Percentiles rank a stretch among this genome's conserved stretches.
Evolutionary conservation across 2,888 invertebrate genomes (phyloP).

Genomic region (Ferdinandea cuprea): DNA sequence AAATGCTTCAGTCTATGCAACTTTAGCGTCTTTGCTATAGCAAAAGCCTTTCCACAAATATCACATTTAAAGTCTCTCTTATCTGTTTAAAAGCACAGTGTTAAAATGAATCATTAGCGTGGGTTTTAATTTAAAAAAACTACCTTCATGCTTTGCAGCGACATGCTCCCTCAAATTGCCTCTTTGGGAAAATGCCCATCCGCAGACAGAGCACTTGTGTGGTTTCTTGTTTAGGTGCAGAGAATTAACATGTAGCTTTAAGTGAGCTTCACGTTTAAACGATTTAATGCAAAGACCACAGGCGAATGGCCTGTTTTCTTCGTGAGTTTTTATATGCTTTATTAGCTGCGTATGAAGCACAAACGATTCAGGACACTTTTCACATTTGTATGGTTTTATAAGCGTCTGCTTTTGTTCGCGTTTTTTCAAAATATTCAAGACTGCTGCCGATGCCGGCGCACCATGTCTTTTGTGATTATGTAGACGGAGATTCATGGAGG

Average conservation of each 20-base stretch:
- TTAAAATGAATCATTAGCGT: neutral
- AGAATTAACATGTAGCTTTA: constrained; percentile 42
- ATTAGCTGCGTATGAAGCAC: constrained; percentile 48
- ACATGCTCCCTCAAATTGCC: constrained; percentile 45
- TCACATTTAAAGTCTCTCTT: constrained; percentile 45
- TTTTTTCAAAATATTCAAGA: constrained; percentile 31
- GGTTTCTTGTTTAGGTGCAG: constrained; percentile 54
- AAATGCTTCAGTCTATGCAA: constrained; percentile 36
- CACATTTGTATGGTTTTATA: constrained; percentile 51
- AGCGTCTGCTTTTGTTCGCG: neutral
- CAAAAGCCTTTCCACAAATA: constrained; percentile 35
- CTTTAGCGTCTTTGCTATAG: constrained; percentile 30
- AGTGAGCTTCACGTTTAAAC: constrained; percentile 54
- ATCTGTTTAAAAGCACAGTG: constrained; percentile 8
- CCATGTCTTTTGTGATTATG: constrained; percentile 53
- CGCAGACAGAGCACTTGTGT: constrained; percentile 38
- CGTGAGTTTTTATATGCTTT: constrained; percentile 48
- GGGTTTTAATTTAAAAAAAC: neutral
- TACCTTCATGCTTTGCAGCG: constrained; percentile 44
- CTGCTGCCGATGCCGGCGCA: constrained; percentile 13
- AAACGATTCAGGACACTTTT: constrained; percentile 39
- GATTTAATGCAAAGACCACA: constrained; percentile 38
- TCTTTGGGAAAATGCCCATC: constrained; percentile 45
- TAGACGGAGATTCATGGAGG: constrained; percentile 39
- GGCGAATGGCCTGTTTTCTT: constrained; percentile 23